These are phyloP conservation scores for Saccostrea cuccullata DNA, from an alignment of 1,140 invertebrate genomes.

Conservation along the genomic window DNA sequence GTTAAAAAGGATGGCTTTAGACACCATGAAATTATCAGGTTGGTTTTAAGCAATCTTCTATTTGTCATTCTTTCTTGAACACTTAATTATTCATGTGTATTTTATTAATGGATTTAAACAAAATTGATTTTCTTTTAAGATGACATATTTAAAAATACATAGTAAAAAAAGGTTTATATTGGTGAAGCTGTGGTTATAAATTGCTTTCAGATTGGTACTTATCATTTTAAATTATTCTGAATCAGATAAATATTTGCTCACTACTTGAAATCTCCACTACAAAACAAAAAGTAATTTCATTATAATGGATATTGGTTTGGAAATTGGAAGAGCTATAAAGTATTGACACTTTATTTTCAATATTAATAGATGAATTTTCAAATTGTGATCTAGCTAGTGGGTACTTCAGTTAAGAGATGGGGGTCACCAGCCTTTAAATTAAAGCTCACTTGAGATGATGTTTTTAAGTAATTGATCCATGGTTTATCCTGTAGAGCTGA, in stretches of 20 bases:
- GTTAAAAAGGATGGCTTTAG: constrained; percentile 13
- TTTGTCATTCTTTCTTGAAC: neutral
- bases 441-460: constrained; percentile 34
- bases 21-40: constrained; percentile 31
- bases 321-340: neutral
- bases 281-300: constrained; percentile 4
- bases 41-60: neutral
- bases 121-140: no score
- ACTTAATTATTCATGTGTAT: neutral
- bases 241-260: neutral
- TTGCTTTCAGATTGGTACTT: neutral
- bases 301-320: constrained; percentile 1
- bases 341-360: neutral
- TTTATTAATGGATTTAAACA: no score
- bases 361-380: neutral
- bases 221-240: neutral
- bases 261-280: neutral
- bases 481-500: neutral
- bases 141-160: no score
- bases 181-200: neutral
- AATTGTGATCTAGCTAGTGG: neutral
- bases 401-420: neutral
- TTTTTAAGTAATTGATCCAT: constrained; percentile 34
- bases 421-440: constrained; percentile 34
- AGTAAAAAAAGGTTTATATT: neutral